phyloP scores from a whole-genome alignment of 2,888 invertebrate species.

The Dioctria rufipes region DNA sequence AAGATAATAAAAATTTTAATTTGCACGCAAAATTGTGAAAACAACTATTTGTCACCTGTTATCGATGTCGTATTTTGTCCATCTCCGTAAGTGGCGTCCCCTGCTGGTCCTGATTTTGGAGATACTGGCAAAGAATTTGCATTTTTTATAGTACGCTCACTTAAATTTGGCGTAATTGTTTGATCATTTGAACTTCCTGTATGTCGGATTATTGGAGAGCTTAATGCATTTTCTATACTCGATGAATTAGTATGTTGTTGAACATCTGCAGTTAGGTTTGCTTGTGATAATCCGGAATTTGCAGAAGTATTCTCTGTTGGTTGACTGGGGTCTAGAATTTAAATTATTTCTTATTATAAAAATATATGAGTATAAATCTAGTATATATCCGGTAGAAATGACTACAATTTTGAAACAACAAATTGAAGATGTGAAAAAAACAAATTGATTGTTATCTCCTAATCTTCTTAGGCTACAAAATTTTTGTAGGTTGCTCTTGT shows the following conservation, averaged over 20 bases:
- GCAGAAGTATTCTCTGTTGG: slow-evolving; percentile 30
- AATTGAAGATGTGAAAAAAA: too few relatives aligned
- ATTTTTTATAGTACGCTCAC: slow-evolving; percentile 58
- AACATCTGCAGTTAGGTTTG: slow-evolving; percentile 64
- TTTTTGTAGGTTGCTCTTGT: too few relatives aligned
- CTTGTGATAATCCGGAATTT: slow-evolving; percentile 48
- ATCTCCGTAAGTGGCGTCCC: slow-evolving; percentile 50
- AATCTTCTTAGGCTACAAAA: too few relatives aligned
- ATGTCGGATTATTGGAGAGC: slow-evolving; percentile 59
- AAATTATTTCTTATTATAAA: slow-evolving; percentile 1
- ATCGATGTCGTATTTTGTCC: slow-evolving; percentile 38
- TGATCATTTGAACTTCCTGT: slow-evolving; percentile 53
- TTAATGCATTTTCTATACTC: slow-evolving; percentile 59
- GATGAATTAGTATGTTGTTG: slow-evolving; percentile 54
- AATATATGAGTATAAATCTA: too few relatives aligned
- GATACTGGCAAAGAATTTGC: slow-evolving; percentile 50
- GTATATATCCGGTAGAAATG: too few relatives aligned
- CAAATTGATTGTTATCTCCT: too few relatives aligned
- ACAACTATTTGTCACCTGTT: slow-evolving; percentile 14
- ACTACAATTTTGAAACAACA: too few relatives aligned
- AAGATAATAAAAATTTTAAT: background rate
- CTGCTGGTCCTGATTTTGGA: slow-evolving; percentile 53
- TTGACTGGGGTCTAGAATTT: slow-evolving; percentile 49
- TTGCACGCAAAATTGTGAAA: too few relatives aligned
- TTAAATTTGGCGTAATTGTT: slow-evolving; percentile 49